A percentile compares a stretch with the other conserved stretches of the same genome.
These are phyloP conservation scores for Pseudocheirus occidentalis DNA, from an alignment of 2,797 vertebrate genomes.

Conservation along the genomic window DNA sequence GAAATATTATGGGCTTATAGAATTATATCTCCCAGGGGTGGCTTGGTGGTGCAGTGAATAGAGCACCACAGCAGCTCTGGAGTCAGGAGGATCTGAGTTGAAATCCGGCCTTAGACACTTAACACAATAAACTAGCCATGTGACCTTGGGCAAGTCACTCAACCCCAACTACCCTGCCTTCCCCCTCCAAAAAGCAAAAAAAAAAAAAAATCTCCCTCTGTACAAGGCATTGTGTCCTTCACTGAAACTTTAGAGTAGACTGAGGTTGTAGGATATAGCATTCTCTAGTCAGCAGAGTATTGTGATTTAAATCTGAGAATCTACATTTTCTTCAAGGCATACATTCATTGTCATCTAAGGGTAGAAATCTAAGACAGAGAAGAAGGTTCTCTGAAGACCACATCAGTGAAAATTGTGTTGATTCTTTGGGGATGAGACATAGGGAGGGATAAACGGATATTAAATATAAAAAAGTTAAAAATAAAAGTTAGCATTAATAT, in stretches of 20 bases:
- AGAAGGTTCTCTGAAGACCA: constrained; percentile 27
- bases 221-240: not conserved
- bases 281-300: not conserved
- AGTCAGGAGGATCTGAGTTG: too few relatives aligned
- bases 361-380: not conserved
- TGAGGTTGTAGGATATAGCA: not conserved
- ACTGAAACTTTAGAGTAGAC: not conserved
- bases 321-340: constrained; percentile 32
- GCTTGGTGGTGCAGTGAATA: too few relatives aligned
- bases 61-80: too few relatives aligned
- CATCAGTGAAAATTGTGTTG: not conserved
- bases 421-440: not conserved
- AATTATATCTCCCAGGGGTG: not conserved
- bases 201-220: not conserved
- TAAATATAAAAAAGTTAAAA: not conserved
- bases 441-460: not conserved
- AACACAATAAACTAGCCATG: too few relatives aligned
- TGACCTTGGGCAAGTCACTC: too few relatives aligned
- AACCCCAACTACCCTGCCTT: too few relatives aligned
- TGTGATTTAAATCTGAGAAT: not conserved
- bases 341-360: not conserved
- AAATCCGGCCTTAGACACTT: too few relatives aligned
- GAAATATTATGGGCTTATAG: not conserved
- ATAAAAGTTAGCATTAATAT: not conserved
- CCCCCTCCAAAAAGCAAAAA: too few relatives aligned